A percentile compares a stretch with the other conserved stretches of the same genome.
Evolutionary conservation across 2,113 vertebrate genomes (phyloP).

Genomic region (Lagopus muta): DNA sequence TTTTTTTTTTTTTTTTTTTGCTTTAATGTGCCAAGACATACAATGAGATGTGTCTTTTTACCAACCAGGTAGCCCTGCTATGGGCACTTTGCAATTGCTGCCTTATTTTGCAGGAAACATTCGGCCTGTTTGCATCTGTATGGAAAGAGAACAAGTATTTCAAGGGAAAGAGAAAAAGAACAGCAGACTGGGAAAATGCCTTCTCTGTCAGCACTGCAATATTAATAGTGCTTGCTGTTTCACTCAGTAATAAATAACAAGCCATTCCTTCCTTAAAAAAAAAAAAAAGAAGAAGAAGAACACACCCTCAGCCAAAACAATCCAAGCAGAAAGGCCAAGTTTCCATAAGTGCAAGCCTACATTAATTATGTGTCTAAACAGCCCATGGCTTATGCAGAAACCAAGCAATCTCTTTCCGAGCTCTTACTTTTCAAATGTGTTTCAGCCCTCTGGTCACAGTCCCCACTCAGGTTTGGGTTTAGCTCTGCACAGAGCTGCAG

Average conservation of each 20-base stretch:
- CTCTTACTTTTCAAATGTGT: background rate
- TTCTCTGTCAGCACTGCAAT: slow-evolving; percentile 49
- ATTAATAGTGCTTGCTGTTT: slow-evolving; percentile 44
- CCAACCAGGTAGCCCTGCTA: background rate
- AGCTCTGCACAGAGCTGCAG: accelerated
- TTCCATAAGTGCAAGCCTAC: slow-evolving; percentile 22
- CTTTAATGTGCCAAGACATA: background rate
- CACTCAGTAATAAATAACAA: slow-evolving; percentile 44
- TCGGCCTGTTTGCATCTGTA: slow-evolving; percentile 10
- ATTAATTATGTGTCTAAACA: slow-evolving; percentile 47
- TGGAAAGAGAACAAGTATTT: slow-evolving; percentile 34
- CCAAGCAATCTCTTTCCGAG: background rate
- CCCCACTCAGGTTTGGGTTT: background rate
- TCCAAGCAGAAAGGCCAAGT: slow-evolving; percentile 56
- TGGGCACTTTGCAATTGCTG: background rate
- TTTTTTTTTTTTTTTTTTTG: background rate
- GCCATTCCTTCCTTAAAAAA: slow-evolving; percentile 9
- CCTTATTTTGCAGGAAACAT: slow-evolving; percentile 7
- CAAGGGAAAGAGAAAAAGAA: slow-evolving; percentile 2
- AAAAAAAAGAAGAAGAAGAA: background rate
- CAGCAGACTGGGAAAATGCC: slow-evolving; percentile 30
- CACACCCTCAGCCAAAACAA: slow-evolving; percentile 41
- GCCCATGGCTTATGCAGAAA: background rate
- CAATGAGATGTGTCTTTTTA: background rate
- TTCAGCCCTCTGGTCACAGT: background rate